Percentiles rank a stretch among this genome's conserved stretches.
Evolutionary conservation across 2,797 vertebrate species (phyloP).

Genomic region (Octomys mimax): DNA sequence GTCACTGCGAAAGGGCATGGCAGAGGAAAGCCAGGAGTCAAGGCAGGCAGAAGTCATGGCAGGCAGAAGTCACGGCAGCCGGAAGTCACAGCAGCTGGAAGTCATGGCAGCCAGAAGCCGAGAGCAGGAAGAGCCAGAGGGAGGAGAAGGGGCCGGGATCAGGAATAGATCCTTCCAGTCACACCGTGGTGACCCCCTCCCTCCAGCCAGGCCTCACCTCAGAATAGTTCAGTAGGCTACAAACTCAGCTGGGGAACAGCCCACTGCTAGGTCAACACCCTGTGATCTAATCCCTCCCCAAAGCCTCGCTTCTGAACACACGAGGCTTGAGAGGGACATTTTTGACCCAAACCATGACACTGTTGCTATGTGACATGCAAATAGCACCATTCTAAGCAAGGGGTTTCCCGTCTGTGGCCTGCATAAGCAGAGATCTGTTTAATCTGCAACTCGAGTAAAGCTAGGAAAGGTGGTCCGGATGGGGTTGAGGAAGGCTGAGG

Average conservation of each 20-base stretch:
- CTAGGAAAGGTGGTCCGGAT: rapidly evolving
- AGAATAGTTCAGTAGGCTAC: no score
- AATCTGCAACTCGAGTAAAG: not conserved
- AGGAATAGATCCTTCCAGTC: not conserved
- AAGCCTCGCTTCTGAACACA: not conserved
- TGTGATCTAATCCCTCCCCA: not conserved
- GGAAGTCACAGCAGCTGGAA: no score
- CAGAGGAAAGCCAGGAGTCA: not conserved
- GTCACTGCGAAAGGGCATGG: not conserved
- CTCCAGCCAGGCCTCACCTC: not conserved
- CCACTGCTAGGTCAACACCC: not conserved
- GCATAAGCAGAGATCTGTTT: not conserved
- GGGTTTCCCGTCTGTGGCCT: not conserved
- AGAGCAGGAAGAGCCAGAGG: not conserved
- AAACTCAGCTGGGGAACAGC: not conserved
- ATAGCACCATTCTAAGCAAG: not conserved
- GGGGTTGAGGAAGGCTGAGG: not conserved
- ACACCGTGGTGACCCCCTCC: not conserved
- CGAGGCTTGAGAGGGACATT: not conserved
- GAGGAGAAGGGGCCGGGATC: not conserved
- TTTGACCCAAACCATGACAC: not conserved
- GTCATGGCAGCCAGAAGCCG: not conserved
- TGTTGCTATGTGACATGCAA: rapidly evolving
- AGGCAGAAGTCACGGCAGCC: not conserved
- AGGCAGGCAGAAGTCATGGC: not conserved